Evolutionary conservation across 2,797 vertebrate genomes (phyloP).

Genomic region (Lates japonicus): DNA sequence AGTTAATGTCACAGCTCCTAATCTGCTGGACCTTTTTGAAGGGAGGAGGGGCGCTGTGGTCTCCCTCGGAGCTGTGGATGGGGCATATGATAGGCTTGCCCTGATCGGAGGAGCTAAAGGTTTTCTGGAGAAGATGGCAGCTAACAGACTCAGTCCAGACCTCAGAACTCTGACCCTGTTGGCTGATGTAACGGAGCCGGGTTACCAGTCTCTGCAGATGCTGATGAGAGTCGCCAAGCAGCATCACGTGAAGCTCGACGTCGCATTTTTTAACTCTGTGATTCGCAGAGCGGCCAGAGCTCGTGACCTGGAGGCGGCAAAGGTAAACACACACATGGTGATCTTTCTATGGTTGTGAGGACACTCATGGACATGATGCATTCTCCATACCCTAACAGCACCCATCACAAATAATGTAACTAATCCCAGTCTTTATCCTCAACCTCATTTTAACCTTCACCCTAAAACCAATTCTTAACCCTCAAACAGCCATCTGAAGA

Average conservation of each 20-base stretch:
- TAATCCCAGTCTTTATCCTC: no score
- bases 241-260: constrained; percentile 87
- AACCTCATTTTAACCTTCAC: no score
- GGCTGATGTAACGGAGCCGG: constrained; percentile 87
- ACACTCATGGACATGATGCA: no score
- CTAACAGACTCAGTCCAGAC: constrained; percentile 82
- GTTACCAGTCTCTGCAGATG: constrained; percentile 79
- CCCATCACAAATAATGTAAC: no score
- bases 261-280: constrained; percentile 92
- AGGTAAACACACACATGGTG: constrained; percentile 84
- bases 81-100: constrained; percentile 85
- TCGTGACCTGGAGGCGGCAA: constrained; percentile 88
- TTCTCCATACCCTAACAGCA: no score
- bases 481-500: no score
- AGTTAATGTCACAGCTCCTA: constrained; percentile 72
- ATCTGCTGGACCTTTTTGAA: constrained; percentile 87
- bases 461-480: no score
- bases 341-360: not conserved
- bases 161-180: constrained; percentile 92
- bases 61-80: constrained; percentile 85
- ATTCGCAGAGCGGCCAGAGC: constrained; percentile 89
- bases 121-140: constrained; percentile 90
- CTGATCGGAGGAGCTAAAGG: constrained; percentile 89
- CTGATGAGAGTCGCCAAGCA: constrained; percentile 85
- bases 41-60: constrained; percentile 72